These are phyloP conservation scores for Strigamia transsilvanica DNA, from an alignment of 2,888 invertebrate species.

Conservation along the genomic window DNA sequence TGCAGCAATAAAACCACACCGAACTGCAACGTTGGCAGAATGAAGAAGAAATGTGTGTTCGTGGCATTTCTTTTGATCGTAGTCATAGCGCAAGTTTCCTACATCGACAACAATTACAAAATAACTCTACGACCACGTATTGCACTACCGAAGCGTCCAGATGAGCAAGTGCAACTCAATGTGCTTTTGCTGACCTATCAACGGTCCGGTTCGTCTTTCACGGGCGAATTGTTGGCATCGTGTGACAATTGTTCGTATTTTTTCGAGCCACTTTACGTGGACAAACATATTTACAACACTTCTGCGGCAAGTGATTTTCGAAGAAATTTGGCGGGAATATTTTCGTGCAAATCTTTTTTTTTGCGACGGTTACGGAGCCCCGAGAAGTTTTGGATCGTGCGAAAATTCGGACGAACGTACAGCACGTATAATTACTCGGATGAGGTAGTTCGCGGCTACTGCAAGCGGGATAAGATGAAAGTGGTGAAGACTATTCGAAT, in stretches of 20 bases:
- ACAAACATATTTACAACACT: not conserved
- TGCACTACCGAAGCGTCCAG: too few species aligned
- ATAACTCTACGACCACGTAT: too few species aligned
- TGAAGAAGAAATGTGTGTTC: too few species aligned
- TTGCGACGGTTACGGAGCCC: slow-evolving; percentile 32
- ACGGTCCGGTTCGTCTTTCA: slow-evolving; percentile 55
- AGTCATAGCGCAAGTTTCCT: too few species aligned
- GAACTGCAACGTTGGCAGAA: too few species aligned
- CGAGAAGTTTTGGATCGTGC: slow-evolving; percentile 46
- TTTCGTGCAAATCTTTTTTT: slow-evolving; percentile 46
- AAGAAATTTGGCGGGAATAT: slow-evolving; percentile 5
- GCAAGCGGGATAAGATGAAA: not conserved
- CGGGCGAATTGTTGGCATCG: slow-evolving; percentile 53
- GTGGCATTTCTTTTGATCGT: too few species aligned
- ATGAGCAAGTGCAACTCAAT: not conserved
- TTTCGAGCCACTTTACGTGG: slow-evolving; percentile 55
- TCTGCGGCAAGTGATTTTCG: not conserved
- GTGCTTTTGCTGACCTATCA: slow-evolving; percentile 55
- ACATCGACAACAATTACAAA: too few species aligned
- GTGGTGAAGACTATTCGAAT: slow-evolving; percentile 55
- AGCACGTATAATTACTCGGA: not conserved
- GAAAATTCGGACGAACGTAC: slow-evolving; percentile 50
- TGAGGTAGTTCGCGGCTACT: slow-evolving; percentile 17
- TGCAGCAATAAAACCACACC: too few species aligned
- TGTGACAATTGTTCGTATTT: slow-evolving; percentile 52